Conservation (phyloP, 2,888 invertebrate species). For the Phrixothrix hirtus region DNA sequence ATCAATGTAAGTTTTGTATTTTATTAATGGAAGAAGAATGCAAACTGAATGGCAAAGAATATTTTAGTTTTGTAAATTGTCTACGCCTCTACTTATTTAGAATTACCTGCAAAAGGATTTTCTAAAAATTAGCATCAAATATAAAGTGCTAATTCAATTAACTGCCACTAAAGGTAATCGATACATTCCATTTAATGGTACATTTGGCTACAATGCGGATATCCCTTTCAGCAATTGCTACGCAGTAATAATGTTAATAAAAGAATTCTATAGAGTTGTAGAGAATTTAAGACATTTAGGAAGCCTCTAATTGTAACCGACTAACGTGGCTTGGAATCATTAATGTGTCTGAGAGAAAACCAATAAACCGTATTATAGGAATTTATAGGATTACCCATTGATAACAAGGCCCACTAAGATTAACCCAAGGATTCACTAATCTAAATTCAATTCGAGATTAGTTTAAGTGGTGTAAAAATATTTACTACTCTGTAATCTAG, state of each 20-base stretch:
- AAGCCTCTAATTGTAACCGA: conserved; percentile 9
- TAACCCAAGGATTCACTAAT: not conserved
- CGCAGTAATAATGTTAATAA: not conserved
- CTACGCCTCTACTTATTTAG: too few species aligned
- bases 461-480: too few species aligned
- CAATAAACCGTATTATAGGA: conserved; percentile 12
- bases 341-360: conserved; percentile 15
- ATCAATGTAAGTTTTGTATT: too few species aligned
- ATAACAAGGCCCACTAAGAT: not conserved
- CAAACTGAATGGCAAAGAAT: too few species aligned
- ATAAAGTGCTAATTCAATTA: too few species aligned
- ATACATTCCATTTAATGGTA: not conserved
- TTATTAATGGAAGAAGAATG: too few species aligned
- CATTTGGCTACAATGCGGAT: not conserved
- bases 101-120: too few species aligned
- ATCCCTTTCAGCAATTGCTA: not conserved
- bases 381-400: conserved; percentile 17
- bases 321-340: conserved; percentile 10
- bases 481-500: not conserved
- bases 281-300: conserved; percentile 7
- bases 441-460: not conserved
- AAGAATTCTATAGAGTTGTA: conserved; percentile 2
- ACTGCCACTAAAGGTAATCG: too few species aligned
- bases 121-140: too few species aligned
- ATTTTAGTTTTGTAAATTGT: too few species aligned